Conservation (phyloP, 2,888 invertebrate species). For the Lycocerus yunnanus region DNA sequence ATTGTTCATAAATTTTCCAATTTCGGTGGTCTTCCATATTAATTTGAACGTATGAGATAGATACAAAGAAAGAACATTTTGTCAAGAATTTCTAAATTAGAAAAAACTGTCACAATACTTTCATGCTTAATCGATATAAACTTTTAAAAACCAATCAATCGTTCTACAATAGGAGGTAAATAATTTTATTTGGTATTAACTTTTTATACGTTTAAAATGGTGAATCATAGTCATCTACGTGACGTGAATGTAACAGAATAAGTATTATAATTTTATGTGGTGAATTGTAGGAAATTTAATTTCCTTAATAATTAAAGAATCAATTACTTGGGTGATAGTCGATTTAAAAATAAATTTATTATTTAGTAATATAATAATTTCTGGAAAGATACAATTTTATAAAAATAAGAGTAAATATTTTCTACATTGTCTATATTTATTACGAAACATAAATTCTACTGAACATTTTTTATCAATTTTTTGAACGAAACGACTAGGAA, state of each 20-base stretch:
- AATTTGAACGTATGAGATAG: too few species aligned
- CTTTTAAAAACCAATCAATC: background rate
- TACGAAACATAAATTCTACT: background rate
- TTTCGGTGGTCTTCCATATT: too few species aligned
- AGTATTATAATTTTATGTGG: too few species aligned
- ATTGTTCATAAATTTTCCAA: too few species aligned
- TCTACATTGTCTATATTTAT: background rate
- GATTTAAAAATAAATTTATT: background rate
- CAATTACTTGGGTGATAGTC: background rate
- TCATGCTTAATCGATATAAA: too few species aligned
- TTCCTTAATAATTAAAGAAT: background rate
- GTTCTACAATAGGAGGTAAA: background rate
- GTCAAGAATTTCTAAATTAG: too few species aligned
- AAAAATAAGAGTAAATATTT: too few species aligned
- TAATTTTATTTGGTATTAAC: background rate
- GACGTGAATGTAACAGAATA: background rate
- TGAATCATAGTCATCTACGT: background rate
- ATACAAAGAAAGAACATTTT: too few species aligned
- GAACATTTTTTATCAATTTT: background rate
- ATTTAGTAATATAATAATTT: background rate
- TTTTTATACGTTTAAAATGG: background rate
- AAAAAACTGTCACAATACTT: too few species aligned
- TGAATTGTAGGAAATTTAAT: too few species aligned
- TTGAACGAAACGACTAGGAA: background rate
- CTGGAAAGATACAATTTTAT: too few species aligned